Evolutionary conservation across 2,113 vertebrate species (phyloP).

Genomic region (Zonotrichia leucophrys): DNA sequence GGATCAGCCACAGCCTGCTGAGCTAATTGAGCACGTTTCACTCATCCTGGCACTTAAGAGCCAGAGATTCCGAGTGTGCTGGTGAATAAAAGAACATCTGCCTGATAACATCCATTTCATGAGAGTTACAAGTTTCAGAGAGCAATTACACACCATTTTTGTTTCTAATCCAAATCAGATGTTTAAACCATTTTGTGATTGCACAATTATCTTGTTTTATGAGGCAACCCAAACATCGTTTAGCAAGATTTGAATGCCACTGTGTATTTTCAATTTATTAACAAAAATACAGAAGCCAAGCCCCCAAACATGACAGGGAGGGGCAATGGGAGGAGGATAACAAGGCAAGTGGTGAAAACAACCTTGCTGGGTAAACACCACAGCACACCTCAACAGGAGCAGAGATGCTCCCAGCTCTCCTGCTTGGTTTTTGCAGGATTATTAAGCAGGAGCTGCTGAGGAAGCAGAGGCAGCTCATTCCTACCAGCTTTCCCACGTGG

Average conservation of each 20-base stretch:
- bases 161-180: conserved; percentile 64
- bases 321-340: not conserved
- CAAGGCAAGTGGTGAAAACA: not conserved
- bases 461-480: not conserved
- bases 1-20: conserved; percentile 47
- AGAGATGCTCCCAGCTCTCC: not conserved
- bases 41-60: conserved; percentile 56
- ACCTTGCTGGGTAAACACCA: not conserved
- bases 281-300: not conserved
- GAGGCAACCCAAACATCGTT: conserved; percentile 51
- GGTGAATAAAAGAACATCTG: conserved; percentile 72
- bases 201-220: conserved; percentile 62
- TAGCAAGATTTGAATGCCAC: conserved; percentile 43
- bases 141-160: conserved; percentile 52
- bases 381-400: fast-evolving
- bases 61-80: conserved; percentile 45
- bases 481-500: not conserved
- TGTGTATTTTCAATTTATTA: conserved; percentile 29
- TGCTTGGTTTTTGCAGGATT: not conserved
- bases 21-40: conserved; percentile 55
- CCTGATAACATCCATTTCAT: conserved; percentile 53
- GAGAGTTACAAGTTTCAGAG: conserved; percentile 53
- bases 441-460: not conserved
- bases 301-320: not conserved
- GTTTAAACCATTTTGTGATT: conserved; percentile 59